Conservation (phyloP, 2,113 vertebrate species). For the Pristiophorus japonicus region DNA sequence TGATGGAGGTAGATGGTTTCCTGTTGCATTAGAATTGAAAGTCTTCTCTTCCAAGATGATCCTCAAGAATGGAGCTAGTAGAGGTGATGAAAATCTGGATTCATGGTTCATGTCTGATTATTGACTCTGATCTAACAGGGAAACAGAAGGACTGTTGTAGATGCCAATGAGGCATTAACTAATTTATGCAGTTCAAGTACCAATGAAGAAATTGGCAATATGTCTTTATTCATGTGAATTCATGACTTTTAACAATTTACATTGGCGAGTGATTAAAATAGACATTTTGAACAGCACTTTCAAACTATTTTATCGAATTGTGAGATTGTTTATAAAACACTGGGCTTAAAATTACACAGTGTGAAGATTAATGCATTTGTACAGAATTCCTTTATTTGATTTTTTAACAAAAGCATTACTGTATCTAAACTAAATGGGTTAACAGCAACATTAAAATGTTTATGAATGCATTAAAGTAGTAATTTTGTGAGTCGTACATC, state of each 20-base stretch:
- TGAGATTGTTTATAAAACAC: background rate
- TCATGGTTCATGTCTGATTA: background rate
- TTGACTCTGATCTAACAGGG: background rate
- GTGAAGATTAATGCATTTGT: background rate
- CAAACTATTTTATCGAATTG: background rate
- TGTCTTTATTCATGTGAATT: background rate
- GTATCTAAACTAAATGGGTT: background rate
- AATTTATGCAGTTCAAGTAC: background rate
- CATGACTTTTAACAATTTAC: background rate
- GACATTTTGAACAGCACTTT: background rate
- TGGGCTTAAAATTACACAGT: background rate
- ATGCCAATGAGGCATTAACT: background rate
- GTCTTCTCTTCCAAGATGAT: background rate
- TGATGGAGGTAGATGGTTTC: background rate
- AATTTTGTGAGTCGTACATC: background rate
- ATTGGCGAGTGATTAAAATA: background rate
- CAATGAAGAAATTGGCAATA: background rate
- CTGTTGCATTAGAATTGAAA: background rate
- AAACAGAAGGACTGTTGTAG: background rate
- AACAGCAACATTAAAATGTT: background rate
- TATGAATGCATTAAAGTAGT: background rate
- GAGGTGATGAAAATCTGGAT: background rate
- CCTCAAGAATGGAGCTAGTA: background rate
- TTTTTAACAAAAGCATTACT: background rate
- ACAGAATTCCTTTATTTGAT: background rate